A percentile compares a stretch with the other conserved stretches of the same genome.
These are phyloP conservation scores for Bugulina stolonifera DNA, from an alignment of 2,888 invertebrate genomes.

Conservation along the genomic window DNA sequence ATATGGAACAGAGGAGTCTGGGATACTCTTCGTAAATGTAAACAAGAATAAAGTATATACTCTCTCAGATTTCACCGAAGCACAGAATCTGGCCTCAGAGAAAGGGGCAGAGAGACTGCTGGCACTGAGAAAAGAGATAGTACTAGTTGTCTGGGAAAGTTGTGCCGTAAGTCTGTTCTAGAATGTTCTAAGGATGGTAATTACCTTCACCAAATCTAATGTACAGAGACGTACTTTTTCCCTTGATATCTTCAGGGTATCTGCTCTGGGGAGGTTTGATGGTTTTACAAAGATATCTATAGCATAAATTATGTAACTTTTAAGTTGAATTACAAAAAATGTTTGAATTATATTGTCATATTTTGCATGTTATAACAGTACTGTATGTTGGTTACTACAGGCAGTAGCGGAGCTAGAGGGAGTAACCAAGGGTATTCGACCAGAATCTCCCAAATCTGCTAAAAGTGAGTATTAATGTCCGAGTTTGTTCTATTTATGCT, in stretches of 20 bases:
- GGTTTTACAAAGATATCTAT: too few species aligned
- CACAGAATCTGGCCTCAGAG: constrained; percentile 38
- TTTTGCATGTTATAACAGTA: too few species aligned
- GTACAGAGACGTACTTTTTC: too few species aligned
- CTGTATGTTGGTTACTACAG: too few species aligned
- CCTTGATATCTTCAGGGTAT: too few species aligned
- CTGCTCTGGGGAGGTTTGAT: too few species aligned
- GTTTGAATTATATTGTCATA: too few species aligned
- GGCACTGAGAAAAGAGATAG: constrained; percentile 40
- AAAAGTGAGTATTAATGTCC: constrained; percentile 14
- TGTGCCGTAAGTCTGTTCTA: constrained; percentile 44
- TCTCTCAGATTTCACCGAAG: constrained; percentile 41
- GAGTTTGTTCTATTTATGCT: too few species aligned
- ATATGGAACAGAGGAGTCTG: constrained; percentile 35
- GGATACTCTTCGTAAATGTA: constrained; percentile 41
- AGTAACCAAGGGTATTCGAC: constrained; percentile 44
- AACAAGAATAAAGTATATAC: constrained; percentile 39
- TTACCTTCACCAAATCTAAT: too few species aligned
- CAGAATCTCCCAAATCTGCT: constrained; percentile 14
- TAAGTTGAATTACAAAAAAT: too few species aligned
- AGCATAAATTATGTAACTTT: too few species aligned
- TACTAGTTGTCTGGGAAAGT: constrained; percentile 48
- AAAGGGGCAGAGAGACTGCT: constrained; percentile 38
- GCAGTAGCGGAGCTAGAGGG: constrained; percentile 53
- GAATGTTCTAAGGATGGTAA: neutral